These are phyloP conservation scores for Tipula unca DNA, from an alignment of 2,888 invertebrate genomes.

Conservation along the genomic window DNA sequence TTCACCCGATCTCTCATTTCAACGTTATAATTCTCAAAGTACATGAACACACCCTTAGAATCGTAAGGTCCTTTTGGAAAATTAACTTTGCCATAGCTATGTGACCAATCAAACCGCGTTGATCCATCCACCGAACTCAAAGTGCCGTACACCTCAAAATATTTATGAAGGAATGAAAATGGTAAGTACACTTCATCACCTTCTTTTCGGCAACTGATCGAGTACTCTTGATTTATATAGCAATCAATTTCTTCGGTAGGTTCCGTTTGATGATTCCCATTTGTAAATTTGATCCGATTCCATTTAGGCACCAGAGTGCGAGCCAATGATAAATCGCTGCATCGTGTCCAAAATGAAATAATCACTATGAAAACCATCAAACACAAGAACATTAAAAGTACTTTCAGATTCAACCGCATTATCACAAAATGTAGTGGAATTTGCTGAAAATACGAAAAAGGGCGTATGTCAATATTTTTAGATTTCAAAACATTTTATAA, in stretches of 20 bases:
- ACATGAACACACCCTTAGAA: conserved; percentile 85
- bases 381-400: conserved; percentile 57
- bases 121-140: conserved; percentile 60
- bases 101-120: conserved; percentile 90
- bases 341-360: conserved; percentile 66
- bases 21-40: conserved; percentile 97
- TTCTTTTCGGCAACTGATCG: conserved; percentile 68
- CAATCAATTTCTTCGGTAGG: conserved; percentile 68
- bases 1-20: conserved; percentile 90
- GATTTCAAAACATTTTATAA: neutral
- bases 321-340: conserved; percentile 49
- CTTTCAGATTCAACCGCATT: conserved; percentile 71
- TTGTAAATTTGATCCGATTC: conserved; percentile 29
- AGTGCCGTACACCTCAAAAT: conserved; percentile 91
- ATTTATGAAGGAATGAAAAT: conserved; percentile 85
- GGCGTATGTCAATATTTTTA: neutral
- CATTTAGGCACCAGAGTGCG: conserved; percentile 35
- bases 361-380: conserved; percentile 57
- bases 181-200: conserved; percentile 85
- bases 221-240: conserved; percentile 79
- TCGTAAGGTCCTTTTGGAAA: conserved; percentile 84
- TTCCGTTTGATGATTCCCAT: conserved; percentile 21
- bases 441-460: conserved; percentile 29
- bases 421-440: conserved; percentile 49
- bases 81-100: conserved; percentile 87